phyloP scores from a whole-genome alignment of 2,113 vertebrate genomes.

The Chionodraco myersi region DNA sequence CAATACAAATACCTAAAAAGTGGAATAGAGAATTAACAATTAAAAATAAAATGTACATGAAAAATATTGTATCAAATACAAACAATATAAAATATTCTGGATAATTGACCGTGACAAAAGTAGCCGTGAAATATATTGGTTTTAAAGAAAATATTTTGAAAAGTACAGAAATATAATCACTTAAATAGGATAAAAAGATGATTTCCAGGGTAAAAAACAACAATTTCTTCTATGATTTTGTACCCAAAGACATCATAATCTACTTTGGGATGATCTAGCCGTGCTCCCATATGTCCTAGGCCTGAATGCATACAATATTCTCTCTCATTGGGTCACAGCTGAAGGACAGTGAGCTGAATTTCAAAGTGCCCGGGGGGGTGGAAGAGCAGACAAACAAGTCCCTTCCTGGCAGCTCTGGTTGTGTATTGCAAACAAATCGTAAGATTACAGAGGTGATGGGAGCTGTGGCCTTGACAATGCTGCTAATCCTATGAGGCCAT shows the following conservation, averaged over 20 bases:
- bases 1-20: too few species aligned
- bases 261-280: background rate
- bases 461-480: constrained; percentile 61
- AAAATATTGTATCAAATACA: too few species aligned
- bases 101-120: background rate
- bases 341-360: constrained; percentile 38
- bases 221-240: background rate
- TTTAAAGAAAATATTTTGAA: background rate
- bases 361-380: constrained; percentile 18
- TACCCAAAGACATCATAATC: background rate
- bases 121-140: background rate
- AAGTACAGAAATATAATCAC: background rate
- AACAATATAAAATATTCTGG: too few species aligned
- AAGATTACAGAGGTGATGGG: constrained; percentile 47
- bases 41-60: too few species aligned
- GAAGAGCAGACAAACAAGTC: constrained; percentile 34
- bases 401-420: constrained; percentile 54
- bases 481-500: constrained; percentile 44
- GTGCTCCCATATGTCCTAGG: background rate
- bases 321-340: constrained; percentile 18
- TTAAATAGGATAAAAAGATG: background rate
- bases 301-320: constrained; percentile 7
- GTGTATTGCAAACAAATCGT: constrained; percentile 66
- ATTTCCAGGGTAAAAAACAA: background rate
- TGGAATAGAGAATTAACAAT: too few species aligned